Base-by-base conservation (phyloP, 2,797 vertebrate genomes). In the Hoplostethus mediterraneus region DNA sequence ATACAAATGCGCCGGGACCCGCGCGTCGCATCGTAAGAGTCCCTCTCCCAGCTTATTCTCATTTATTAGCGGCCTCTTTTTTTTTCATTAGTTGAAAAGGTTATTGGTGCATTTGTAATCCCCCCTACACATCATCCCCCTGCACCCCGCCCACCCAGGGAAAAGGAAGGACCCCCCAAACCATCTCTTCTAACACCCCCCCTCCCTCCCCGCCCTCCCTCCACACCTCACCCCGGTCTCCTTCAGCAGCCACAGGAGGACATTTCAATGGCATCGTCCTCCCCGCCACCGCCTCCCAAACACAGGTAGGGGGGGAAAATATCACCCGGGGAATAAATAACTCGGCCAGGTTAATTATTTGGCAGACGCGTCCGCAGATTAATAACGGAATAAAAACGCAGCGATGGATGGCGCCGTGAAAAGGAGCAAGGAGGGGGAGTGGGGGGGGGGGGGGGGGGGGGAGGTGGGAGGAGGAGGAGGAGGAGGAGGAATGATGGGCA, bases 281-380 rank as follows among this genome's bases (percentile, higher is more conserved):
- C 83, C 80, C 85, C 45, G n/a, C n/a, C 71, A 21, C 61, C 69
- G 71, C 84, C 76, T 85, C 77, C 73, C 76, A 90, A 80, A 88
- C 86, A 88, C 86, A 91, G 88, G 87, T 92, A 79, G 67, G 79
- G 81, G 21, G 67, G 79, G 81, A 1, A 91, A 94, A 93, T 90
- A 93, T 90, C 87, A 92, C 73, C 85, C 63, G 65, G 85, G 84
- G 86, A 92, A 93, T 92, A 94, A 90, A 92, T 88, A 87, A 86
- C 92, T 87, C 80, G 74, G 81, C 87, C 82, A 82, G 89, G 92
- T 91, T 94, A 93, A 94, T 94, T 94, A 94, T 92, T 92, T 93
- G 91, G 90, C 85, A 91, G 86, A 74, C 69, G 66, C 74, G 51
- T 77, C 81, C 28, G 42, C 71, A 83, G 81, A 90, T 94, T 93